A percentile compares a stretch with the other conserved stretches of the same genome.
Conservation (phyloP, 2,888 invertebrate genomes). For the Tromatobia lineatoria region DNA sequence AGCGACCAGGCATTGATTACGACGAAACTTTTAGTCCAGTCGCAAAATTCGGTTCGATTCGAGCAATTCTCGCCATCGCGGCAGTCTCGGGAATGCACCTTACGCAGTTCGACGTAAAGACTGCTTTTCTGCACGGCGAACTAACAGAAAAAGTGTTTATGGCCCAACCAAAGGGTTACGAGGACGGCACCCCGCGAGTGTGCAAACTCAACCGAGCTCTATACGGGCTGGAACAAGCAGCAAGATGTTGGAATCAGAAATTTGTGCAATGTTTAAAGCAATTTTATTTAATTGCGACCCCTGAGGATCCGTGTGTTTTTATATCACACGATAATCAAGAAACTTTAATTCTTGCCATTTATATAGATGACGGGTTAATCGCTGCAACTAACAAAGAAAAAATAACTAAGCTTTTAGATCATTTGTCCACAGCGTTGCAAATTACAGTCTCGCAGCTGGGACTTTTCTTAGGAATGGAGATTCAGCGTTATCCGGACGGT, state of each 20-base stretch:
- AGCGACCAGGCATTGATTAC: slow-evolving; percentile 63
- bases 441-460: slow-evolving; percentile 20
- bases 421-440: slow-evolving; percentile 35
- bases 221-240: slow-evolving; percentile 80
- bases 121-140: slow-evolving; percentile 56
- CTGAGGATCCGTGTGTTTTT: slow-evolving; percentile 68
- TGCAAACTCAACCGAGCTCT: slow-evolving; percentile 58
- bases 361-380: slow-evolving; percentile 67
- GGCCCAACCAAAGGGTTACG: slow-evolving; percentile 67
- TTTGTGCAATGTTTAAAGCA: slow-evolving; percentile 70
- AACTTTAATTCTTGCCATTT: slow-evolving; percentile 47
- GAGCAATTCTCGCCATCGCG: slow-evolving; percentile 68
- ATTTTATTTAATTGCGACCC: slow-evolving; percentile 70
- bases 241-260: slow-evolving; percentile 78
- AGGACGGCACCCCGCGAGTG: slow-evolving; percentile 73
- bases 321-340: slow-evolving; percentile 40
- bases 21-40: slow-evolving; percentile 62
- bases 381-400: slow-evolving; percentile 9
- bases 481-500: slow-evolving; percentile 48
- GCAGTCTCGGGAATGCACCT: slow-evolving; percentile 54
- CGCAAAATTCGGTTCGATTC: slow-evolving; percentile 42
- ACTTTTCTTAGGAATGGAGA: slow-evolving; percentile 62
- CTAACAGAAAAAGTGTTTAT: slow-evolving; percentile 65
- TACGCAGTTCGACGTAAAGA: slow-evolving; percentile 58
- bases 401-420: slow-evolving; percentile 27